Percentiles rank a stretch among this genome's conserved stretches.
These are phyloP conservation scores for Metopia argyrocephala DNA, from an alignment of 2,888 invertebrate genomes.

Conservation along the genomic window DNA sequence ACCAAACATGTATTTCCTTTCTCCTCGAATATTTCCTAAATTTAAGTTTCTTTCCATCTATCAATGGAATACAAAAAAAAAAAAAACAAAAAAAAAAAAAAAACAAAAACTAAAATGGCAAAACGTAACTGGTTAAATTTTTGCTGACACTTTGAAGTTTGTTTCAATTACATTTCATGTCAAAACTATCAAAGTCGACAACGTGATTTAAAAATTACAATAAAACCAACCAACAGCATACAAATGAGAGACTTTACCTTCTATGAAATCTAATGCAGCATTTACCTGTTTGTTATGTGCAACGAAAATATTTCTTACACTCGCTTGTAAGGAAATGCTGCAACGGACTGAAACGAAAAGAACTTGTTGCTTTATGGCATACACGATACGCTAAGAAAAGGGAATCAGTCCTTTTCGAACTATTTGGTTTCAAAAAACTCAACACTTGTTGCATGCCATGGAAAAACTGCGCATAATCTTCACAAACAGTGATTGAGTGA, in stretches of 20 bases:
- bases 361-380: background rate
- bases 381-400: too few relatives aligned
- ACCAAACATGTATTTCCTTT: too few relatives aligned
- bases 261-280: background rate
- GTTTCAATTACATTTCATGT: conserved; percentile 38
- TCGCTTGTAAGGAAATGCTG: background rate
- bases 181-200: conserved; percentile 23
- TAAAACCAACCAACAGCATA: background rate
- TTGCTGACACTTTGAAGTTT: conserved; percentile 17
- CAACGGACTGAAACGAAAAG: background rate
- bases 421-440: background rate
- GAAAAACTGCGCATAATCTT: background rate
- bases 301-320: too few relatives aligned
- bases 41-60: too few relatives aligned
- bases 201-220: conserved; percentile 16
- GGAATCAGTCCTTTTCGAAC: background rate
- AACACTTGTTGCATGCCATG: background rate
- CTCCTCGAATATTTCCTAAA: too few relatives aligned
- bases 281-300: too few relatives aligned
- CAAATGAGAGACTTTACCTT: background rate
- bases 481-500: background rate
- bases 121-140: conserved; percentile 8
- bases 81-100: too few relatives aligned
- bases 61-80: too few relatives aligned
- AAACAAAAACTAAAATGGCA: too few relatives aligned